Evolutionary conservation across 2,888 invertebrate genomes (phyloP).

Genomic region (Drosophila mayaguana): DNA sequence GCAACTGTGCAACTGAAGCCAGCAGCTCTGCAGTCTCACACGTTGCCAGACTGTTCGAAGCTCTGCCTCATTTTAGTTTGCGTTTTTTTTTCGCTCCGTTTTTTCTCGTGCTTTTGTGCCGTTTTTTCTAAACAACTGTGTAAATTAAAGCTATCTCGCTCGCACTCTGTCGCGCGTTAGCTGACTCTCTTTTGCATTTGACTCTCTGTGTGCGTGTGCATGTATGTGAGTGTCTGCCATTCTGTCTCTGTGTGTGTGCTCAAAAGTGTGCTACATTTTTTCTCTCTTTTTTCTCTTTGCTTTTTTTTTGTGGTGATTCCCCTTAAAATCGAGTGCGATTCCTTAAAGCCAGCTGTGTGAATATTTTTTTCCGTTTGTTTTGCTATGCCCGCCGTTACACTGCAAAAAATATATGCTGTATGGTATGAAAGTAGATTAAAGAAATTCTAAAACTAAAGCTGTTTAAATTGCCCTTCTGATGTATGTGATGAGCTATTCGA

Average conservation of each 20-base stretch:
- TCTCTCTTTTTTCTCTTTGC: slow-evolving; percentile 10
- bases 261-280: slow-evolving; percentile 68
- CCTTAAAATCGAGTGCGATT: slow-evolving; percentile 13
- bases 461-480: too few relatives aligned
- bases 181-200: slow-evolving; percentile 5
- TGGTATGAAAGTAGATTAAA: not conserved
- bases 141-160: slow-evolving; percentile 7
- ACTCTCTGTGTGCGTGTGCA: not conserved
- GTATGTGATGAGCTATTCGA: not conserved
- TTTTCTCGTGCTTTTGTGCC: slow-evolving; percentile 68
- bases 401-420: not conserved
- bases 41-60: slow-evolving; percentile 19
- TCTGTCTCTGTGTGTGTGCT: slow-evolving; percentile 1
- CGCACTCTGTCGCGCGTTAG: not conserved
- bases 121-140: slow-evolving; percentile 72
- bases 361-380: slow-evolving; percentile 8
- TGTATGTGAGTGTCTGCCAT: not conserved
- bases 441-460: not conserved
- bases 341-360: slow-evolving; percentile 17
- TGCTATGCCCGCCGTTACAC: not conserved
- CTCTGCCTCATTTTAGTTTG: not conserved
- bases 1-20: not conserved
- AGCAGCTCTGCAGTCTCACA: not conserved
- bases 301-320: slow-evolving; percentile 36
- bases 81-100: not conserved